Percentiles rank a stretch among this genome's conserved stretches.
Evolutionary conservation across 2,888 invertebrate genomes (phyloP).

Genomic region (Xestia rhomboidea): DNA sequence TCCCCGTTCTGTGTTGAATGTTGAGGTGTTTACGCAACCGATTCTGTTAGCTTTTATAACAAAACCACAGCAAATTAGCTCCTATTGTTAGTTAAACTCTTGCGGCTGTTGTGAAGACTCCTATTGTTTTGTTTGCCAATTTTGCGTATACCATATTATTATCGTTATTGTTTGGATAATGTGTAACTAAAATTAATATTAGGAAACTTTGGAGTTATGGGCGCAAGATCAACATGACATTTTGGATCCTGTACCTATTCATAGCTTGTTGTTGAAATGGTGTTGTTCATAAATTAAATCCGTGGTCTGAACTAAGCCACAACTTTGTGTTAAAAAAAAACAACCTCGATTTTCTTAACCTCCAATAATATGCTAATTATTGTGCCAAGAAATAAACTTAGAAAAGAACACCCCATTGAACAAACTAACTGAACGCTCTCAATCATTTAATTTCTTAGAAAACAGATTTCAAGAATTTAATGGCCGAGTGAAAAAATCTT

Average conservation of each 20-base stretch:
- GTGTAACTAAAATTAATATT: conserved; percentile 36
- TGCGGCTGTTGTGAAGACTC: conserved; percentile 56
- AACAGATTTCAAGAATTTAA: conserved; percentile 22
- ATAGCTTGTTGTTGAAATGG: neutral
- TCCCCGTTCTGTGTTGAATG: conserved; percentile 57
- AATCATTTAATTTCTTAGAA: conserved; percentile 22
- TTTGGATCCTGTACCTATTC: neutral
- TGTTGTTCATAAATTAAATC: neutral
- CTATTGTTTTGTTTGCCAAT: conserved; percentile 54
- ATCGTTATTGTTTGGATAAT: conserved; percentile 45
- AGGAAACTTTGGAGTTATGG: conserved; percentile 14
- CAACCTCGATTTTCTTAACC: neutral
- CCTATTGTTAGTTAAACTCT: conserved; percentile 66
- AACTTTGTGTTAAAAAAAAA: neutral
- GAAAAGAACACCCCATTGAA: conserved; percentile 8
- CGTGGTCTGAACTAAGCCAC: neutral
- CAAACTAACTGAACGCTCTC: conserved; percentile 1
- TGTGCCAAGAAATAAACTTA: conserved; percentile 3
- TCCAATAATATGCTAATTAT: neutral
- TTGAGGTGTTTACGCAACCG: conserved; percentile 62
- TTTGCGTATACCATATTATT: conserved; percentile 38
- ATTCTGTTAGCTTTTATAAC: conserved; percentile 69
- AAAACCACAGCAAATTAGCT: conserved; percentile 66
- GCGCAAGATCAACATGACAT: conserved; percentile 14
- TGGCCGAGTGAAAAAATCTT: conserved; percentile 24